Base-by-base conservation (phyloP, 1,140 invertebrate genomes). In the Scaptomyza hsui region DNA sequence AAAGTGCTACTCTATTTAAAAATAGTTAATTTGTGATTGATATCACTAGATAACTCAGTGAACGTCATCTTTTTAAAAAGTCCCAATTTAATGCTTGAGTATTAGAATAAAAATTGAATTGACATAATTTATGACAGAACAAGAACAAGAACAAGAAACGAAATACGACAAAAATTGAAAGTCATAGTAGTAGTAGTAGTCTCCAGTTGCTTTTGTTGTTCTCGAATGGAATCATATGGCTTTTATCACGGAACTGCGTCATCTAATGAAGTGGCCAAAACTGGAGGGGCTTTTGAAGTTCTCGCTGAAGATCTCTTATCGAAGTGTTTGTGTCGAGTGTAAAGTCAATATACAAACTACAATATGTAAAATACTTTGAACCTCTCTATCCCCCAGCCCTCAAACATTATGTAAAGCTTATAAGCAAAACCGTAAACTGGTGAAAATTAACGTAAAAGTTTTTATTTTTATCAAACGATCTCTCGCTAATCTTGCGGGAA, bases 191-290 rank as follows among this genome's bases (percentile, higher is more conserved):
- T 35, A 5, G 24, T 13, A 55, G 18, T 21, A 24, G n/a, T n/a
- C 45, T 67, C 44, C n/a, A 44, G 15, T 42, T 47, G 6, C 12
- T 15, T 48, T 37, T 53, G 57, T 62, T 59, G 21, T 49, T 57
- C 62, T 60, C 60, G 59, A 85, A 77, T 79, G 72, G 73, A 81
- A 78, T 78, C 73, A 79, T 72, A 37, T 70, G 35, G 37, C 47
- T 62, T 80, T 68, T 48, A 70, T 72, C 82, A 72, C 82, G 82
- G 78, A 86, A 86, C 82, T 86, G 62, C 78, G 81, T 88, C 81
- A 81, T 78, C 80, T 10, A 32, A 18, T 47, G n/a, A 42, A 82
- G 61, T 72, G 73, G 49, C 29, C 45, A 44, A 32, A 70, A 56
- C 49, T 80, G 81, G 61, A 81, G 81, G 67, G 61, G 42, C 37